Evolutionary conservation across 2,797 vertebrate species (phyloP).

Genomic region (Coendou prehensilis): DNA sequence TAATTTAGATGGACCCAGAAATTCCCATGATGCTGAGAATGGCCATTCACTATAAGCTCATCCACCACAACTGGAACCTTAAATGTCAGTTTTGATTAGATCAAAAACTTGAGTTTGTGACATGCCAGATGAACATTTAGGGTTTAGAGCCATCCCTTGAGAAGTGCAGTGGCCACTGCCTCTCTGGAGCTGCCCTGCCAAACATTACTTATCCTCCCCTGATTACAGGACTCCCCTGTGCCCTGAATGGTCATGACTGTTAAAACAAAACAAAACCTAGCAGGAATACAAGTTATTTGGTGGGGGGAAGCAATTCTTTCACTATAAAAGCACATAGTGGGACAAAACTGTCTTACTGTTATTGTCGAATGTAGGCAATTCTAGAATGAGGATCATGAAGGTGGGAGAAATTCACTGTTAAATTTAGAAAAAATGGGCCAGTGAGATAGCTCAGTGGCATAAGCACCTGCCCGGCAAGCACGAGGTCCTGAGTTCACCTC

Average conservation of each 20-base stretch:
- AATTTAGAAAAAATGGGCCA: not conserved
- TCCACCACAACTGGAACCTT: not conserved
- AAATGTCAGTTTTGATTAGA: not conserved
- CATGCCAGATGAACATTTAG: not conserved
- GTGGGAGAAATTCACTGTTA: not conserved
- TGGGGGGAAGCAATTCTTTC: not conserved
- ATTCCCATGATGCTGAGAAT: not conserved
- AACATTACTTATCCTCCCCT: not conserved
- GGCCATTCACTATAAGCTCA: not conserved
- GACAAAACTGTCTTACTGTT: not conserved
- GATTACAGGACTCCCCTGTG: not conserved
- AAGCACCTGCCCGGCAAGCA: no score
- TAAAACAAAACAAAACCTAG: not conserved
- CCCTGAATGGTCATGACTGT: not conserved
- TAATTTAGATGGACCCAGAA: not conserved
- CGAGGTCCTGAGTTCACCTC: no score
- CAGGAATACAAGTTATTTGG: not conserved
- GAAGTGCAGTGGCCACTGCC: not conserved
- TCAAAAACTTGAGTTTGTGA: not conserved
- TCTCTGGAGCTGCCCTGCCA: not conserved
- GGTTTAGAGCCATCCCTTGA: not conserved
- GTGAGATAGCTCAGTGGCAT: no score
- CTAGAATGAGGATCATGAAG: not conserved
- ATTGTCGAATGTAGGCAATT: constrained; percentile 19
- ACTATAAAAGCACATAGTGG: not conserved